phyloP scores from a whole-genome alignment of 1,140 invertebrate species.

The Grapholita molesta region DNA sequence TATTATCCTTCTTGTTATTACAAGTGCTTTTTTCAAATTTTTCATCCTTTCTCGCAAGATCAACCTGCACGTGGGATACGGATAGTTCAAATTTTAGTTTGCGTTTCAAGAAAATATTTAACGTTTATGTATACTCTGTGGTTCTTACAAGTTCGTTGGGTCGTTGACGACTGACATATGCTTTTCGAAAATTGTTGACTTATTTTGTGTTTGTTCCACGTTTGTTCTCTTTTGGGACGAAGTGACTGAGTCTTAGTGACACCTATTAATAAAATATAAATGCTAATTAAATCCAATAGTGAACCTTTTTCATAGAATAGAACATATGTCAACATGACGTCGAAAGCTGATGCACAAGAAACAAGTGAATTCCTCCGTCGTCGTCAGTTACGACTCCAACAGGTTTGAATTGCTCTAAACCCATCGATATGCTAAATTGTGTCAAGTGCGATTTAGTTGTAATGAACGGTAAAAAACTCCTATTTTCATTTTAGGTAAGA shows the following conservation, averaged over 20 bases:
- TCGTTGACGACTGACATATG: background rate
- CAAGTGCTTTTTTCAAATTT: too few relatives aligned
- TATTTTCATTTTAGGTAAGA: constrained; percentile 56
- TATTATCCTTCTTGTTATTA: too few relatives aligned
- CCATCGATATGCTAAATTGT: constrained; percentile 15
- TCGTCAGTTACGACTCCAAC: constrained; percentile 69
- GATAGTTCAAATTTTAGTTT: too few relatives aligned
- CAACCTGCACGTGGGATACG: too few relatives aligned
- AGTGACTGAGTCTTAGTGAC: background rate
- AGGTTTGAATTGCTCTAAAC: constrained; percentile 67
- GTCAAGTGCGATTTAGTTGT: constrained; percentile 5
- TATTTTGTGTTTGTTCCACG: background rate
- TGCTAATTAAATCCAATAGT: background rate
- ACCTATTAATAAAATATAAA: background rate
- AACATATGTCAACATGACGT: constrained; percentile 56
- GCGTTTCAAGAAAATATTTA: too few relatives aligned
- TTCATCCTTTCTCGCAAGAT: too few relatives aligned
- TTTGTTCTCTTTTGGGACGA: background rate
- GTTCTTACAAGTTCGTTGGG: background rate
- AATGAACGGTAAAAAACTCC: background rate
- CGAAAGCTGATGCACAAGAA: constrained; percentile 58
- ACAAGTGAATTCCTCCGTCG: constrained; percentile 72
- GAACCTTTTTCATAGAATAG: constrained; percentile 14
- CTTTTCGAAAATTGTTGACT: background rate
- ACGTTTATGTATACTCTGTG: too few relatives aligned